Evolutionary conservation across 2,113 vertebrate species (phyloP), one percentile per base, ranked within the genome.

Genomic region (Garra rufa): DNA sequence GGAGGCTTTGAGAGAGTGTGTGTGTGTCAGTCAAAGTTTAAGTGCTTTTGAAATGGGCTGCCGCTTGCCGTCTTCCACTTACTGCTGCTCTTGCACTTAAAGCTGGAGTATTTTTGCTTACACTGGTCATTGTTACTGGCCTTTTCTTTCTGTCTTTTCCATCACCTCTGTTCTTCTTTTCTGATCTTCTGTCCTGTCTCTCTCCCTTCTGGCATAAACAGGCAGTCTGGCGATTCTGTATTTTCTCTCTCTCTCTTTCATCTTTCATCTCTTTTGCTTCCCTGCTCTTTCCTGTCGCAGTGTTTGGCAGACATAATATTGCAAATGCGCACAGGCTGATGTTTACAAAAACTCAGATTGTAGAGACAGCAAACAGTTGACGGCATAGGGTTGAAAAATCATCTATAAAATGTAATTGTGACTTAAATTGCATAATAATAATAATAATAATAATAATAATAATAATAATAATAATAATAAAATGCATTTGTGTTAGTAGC

Each of bases 1-100:
- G 28, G 75, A 87, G 79, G 87, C 88, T 87, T 28, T 63, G 43
- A 13, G 77, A n/a, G n/a, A n/a, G n/a, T n/a, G n/a, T 70, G 26
- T 74, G n/a, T 28, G 26, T 77, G 73, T 82, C 44, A 84, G 85
- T 82, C 59, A 65, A 59, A 57, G 76, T 71, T 67, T 43, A 69
- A 71, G 77, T 79, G 43, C 78, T 14, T 41, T 61, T 63, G 43
- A 67, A 63, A 79, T 79, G 55, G n/a, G 17, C 55, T 24, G 19
- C 41, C 4, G 0, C 3, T 69, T 55, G 6, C 48, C 17, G 13
- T 28, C 50, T 73, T 55, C 24, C 50, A 83, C 81, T 59, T 63
- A 46, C 71, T 83, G 24, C 82, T 75, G 41, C 61, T 48, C 59
- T n/a, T 83, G 55, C 70, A 67, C 82, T 83, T 83, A 50, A 61